Percentiles rank a stretch among this genome's conserved stretches.
These are phyloP conservation scores for Rhagophthalmus giganteus DNA, from an alignment of 2,888 invertebrate genomes.

Conservation along the genomic window DNA sequence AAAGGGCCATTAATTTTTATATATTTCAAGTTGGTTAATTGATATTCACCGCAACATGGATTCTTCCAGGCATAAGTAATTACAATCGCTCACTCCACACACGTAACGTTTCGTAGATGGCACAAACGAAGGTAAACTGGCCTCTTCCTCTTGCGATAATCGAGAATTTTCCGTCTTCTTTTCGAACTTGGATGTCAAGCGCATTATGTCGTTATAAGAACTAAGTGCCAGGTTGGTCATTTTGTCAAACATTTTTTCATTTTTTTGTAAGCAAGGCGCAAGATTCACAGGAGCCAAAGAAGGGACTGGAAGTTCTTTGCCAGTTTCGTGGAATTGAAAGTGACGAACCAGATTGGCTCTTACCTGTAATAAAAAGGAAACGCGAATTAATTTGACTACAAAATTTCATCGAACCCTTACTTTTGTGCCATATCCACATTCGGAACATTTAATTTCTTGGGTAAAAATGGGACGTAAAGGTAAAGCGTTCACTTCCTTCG, in stretches of 20 bases:
- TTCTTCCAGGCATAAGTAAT: conserved; percentile 72
- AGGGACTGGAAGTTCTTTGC: conserved; percentile 64
- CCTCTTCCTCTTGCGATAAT: conserved; percentile 19
- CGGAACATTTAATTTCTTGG: conserved; percentile 63
- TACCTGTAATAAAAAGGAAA: conserved; percentile 49
- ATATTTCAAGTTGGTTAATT: not conserved
- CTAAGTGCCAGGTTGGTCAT: conserved; percentile 84
- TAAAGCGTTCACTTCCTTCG: conserved; percentile 65
- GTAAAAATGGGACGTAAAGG: conserved; percentile 69
- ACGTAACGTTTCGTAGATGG: conserved; percentile 55
- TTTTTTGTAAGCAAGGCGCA: conserved; percentile 75
- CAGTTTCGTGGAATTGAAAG: conserved; percentile 66
- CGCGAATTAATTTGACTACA: not conserved
- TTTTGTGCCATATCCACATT: conserved; percentile 71
- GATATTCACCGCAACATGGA: conserved; percentile 58
- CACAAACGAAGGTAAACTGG: conserved; percentile 29
- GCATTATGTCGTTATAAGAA: conserved; percentile 51
- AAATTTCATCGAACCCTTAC: conserved; percentile 18
- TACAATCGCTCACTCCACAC: conserved; percentile 72
- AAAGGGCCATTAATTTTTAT: too few relatives aligned
- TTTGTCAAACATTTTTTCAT: conserved; percentile 81
- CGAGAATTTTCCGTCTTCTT: conserved; percentile 24
- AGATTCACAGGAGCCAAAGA: conserved; percentile 77
- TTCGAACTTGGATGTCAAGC: conserved; percentile 49
- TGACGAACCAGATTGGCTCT: conserved; percentile 73